Evolutionary conservation across 2,797 vertebrate genomes (phyloP).

Genomic region (Poecile montanus): DNA sequence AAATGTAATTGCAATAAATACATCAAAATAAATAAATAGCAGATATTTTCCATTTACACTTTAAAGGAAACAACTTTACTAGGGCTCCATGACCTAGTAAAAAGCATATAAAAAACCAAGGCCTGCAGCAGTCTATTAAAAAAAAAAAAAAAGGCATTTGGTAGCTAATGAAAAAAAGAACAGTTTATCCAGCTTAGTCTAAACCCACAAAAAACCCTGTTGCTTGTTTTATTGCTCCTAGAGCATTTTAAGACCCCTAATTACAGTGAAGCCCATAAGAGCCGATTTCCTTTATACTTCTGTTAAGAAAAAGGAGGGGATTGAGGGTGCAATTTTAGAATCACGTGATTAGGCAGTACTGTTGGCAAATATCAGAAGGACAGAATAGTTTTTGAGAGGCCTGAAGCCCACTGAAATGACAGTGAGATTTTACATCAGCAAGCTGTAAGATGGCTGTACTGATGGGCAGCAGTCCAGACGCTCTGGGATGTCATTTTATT

Average conservation of each 20-base stretch:
- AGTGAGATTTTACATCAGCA: not conserved
- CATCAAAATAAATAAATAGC: slow-evolving; percentile 41
- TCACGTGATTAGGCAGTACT: not conserved
- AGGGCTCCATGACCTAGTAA: not conserved
- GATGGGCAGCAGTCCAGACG: not conserved
- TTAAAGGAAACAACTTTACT: slow-evolving; percentile 14
- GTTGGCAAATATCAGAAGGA: slow-evolving; percentile 25
- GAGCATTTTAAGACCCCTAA: slow-evolving; percentile 27
- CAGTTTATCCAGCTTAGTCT: not conserved
- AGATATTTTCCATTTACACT: not conserved
- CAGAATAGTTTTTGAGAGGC: not conserved
- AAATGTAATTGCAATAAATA: slow-evolving; percentile 43
- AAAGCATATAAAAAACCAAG: not conserved
- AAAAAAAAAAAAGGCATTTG: not conserved
- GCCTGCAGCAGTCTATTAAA: not conserved
- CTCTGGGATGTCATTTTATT: not conserved
- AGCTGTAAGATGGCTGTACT: not conserved
- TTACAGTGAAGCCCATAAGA: not conserved
- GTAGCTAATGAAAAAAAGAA: not conserved
- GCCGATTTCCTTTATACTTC: slow-evolving; percentile 11
- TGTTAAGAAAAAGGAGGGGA: not conserved
- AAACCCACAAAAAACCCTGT: not conserved
- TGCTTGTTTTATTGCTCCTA: not conserved
- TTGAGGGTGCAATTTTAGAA: not conserved
- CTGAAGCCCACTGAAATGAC: slow-evolving; percentile 25